Evolutionary conservation across 2,888 invertebrate species (phyloP).

Genomic region (Crioceris asparagi): DNA sequence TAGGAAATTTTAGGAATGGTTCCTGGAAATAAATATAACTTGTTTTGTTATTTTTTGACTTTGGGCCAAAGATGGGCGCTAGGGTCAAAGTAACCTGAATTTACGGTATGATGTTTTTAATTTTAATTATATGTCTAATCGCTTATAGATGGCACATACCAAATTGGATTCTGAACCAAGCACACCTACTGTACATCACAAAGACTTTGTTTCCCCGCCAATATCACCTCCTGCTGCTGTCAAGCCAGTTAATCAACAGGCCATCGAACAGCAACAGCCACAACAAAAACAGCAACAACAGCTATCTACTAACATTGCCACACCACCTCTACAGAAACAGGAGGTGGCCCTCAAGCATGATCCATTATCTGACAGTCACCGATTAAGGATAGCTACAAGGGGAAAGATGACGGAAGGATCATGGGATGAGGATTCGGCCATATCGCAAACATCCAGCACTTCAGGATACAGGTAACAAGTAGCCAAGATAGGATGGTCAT

Average conservation of each 20-base stretch:
- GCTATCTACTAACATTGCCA: background rate
- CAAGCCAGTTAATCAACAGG: too few relatives aligned
- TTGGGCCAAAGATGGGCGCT: too few relatives aligned
- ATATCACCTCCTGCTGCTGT: slow-evolving; percentile 13
- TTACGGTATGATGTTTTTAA: background rate
- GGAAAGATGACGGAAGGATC: slow-evolving; percentile 52
- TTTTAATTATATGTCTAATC: slow-evolving; percentile 4
- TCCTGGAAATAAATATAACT: too few relatives aligned
- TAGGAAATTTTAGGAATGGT: too few relatives aligned
- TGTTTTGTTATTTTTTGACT: too few relatives aligned
- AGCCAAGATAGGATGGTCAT: background rate
- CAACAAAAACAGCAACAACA: background rate
- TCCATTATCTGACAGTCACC: slow-evolving; percentile 28
- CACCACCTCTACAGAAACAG: background rate
- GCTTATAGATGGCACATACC: slow-evolving; percentile 40
- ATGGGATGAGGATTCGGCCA: slow-evolving; percentile 64
- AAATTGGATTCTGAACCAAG: slow-evolving; percentile 37
- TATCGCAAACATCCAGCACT: slow-evolving; percentile 76
- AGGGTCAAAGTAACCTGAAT: too few relatives aligned
- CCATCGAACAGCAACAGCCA: too few relatives aligned
- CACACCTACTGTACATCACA: slow-evolving; percentile 15
- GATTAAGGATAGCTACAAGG: slow-evolving; percentile 32
- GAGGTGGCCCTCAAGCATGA: slow-evolving; percentile 7
- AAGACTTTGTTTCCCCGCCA: slow-evolving; percentile 24
- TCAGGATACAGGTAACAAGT: slow-evolving; percentile 54